Base-by-base conservation (phyloP, 2,797 vertebrate genomes). In the Falco columbarius region DNA sequence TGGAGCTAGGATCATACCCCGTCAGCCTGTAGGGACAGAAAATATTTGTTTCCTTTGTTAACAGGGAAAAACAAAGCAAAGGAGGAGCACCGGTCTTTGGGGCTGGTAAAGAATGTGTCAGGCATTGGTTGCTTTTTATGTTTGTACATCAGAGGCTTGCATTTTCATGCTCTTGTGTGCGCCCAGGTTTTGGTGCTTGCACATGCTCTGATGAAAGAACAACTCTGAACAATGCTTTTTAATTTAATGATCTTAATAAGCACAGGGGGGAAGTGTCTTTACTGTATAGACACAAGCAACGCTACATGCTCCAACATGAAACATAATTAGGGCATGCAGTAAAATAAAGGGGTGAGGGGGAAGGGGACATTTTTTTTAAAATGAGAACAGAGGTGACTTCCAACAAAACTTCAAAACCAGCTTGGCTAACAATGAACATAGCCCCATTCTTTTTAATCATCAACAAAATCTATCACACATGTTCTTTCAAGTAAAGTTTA, bases 401-500 rank as follows among this genome's bases (percentile, higher is more conserved):
- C 97, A 97, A 96, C 97, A 97, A 97, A 97, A 98, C 98, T 98
- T 98, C 98, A 98, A 98, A 98, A 98, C 97, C 93, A 84, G 97
- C 96, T 89, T 97, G 97, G 81, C 94, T 97, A 98, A 98, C 97
- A 98, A 97, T 97, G 98, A 97, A 96, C 96, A 97, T 95, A 97
- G 97, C 97, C 95, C 97, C 96, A 97, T 97, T 98, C 98, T 98
- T 98, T 98, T 98, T 98, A 98, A 98, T 98, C 98, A 98, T 94
- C 94, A 97, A 94, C 97, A 95, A 98, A 98, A 98, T 98, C 98
- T 98, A 98, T 98, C 98, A 98, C 98, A 98, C 96, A 98, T 98
- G 98, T 98, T 98, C 97, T 98, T 98, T 98, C 96, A 98, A 98
- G 98, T 97, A 98, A 98, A 98, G 98, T 98, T 98, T 98, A 98